These are phyloP conservation scores for Drosophila paracracens DNA, from an alignment of 2,888 invertebrate species.

Conservation along the genomic window DNA sequence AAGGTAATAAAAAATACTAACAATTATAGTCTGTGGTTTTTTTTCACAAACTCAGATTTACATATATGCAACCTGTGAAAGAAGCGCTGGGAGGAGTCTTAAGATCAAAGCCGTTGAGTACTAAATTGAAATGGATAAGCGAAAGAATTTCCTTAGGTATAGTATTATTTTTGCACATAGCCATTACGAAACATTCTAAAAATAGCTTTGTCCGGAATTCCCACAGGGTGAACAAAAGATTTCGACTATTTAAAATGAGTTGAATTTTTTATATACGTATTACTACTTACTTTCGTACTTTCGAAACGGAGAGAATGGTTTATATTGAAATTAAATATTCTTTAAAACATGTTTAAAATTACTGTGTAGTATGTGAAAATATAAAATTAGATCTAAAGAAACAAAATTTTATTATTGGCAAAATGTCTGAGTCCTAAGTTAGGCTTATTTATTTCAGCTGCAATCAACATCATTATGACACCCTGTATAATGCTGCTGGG, in stretches of 20 bases:
- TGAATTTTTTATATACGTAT: not conserved
- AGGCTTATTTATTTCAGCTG: not conserved
- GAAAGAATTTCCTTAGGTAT: not conserved
- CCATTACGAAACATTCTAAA: not conserved
- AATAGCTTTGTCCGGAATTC: not conserved
- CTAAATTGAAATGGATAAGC: not conserved
- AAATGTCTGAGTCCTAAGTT: not conserved
- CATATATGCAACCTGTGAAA: not conserved
- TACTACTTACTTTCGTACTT: no score
- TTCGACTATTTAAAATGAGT: not conserved
- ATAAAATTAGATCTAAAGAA: not conserved
- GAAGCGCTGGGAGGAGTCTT: constrained; percentile 1
- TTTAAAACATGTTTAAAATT: not conserved
- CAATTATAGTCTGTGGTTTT: constrained; percentile 12
- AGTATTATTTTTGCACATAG: not conserved
- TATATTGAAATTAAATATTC: not conserved
- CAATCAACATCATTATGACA: not conserved
- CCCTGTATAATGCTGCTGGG: constrained; percentile 1
- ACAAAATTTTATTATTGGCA: not conserved
- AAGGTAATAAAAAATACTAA: constrained; percentile 17
- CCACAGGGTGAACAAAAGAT: not conserved
- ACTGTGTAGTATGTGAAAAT: not conserved
- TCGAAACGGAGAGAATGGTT: not conserved
- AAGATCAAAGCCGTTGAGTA: not conserved
- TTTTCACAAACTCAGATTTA: constrained; percentile 3